A percentile compares a stretch with the other conserved stretches of the same genome.
Evolutionary conservation across 2,113 vertebrate genomes (phyloP).

Genomic region (Petrocephalus zakoni): DNA sequence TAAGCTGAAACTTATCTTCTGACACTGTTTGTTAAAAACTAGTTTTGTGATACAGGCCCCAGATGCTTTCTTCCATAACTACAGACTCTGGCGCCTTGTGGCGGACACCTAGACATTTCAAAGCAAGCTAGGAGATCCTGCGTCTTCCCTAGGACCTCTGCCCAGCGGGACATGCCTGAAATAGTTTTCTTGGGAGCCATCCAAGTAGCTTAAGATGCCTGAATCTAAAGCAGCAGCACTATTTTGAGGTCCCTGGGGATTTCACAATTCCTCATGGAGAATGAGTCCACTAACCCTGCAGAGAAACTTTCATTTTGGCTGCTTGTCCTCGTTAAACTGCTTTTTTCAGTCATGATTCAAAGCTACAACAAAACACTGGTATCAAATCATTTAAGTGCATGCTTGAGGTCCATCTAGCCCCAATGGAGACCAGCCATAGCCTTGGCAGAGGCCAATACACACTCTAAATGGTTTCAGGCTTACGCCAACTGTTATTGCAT

Average conservation of each 20-base stretch:
- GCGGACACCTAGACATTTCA: neutral
- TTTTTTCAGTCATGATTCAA: neutral
- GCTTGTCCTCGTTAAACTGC: neutral
- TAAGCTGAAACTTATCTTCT: neutral
- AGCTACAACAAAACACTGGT: neutral
- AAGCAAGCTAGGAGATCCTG: neutral
- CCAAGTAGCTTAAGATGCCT: neutral
- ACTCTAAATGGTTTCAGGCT: neutral
- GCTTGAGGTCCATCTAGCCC: neutral
- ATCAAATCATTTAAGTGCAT: neutral
- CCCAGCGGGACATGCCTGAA: neutral
- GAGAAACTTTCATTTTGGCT: neutral
- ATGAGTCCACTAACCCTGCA: neutral
- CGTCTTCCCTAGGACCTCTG: neutral
- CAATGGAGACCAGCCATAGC: neutral
- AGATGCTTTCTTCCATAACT: neutral
- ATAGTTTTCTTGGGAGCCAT: neutral
- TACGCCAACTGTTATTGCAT: neutral
- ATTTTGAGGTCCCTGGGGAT: neutral
- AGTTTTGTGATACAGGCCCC: neutral
- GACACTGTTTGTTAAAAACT: no score
- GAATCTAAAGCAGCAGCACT: neutral
- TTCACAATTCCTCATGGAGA: neutral
- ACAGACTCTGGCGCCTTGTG: neutral
- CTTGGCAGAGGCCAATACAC: neutral